Evolutionary conservation across 2,113 vertebrate genomes (phyloP), one percentile per base, ranked within the genome.

Genomic region (Varanus komodoensis): DNA sequence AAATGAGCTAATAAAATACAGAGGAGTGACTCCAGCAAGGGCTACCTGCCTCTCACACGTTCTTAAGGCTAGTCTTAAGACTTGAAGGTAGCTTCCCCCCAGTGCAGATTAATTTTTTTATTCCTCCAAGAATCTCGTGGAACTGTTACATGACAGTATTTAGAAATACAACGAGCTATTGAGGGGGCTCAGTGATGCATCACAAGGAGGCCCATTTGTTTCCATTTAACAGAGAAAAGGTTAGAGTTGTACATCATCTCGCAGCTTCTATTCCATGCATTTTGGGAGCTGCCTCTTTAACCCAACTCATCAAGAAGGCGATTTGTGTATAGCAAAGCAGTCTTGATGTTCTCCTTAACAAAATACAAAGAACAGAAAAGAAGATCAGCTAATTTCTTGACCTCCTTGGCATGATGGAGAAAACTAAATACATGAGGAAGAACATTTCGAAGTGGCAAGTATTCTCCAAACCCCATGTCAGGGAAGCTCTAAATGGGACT

Each of bases 201-300:
- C 89, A 84, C 88, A 87, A 92, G 92, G 85, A 94, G 78, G 87
- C 79, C 48, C 44, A 81, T 93, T 93, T 95, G 74, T 94, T 91
- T 93, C 82, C 92, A 93, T 95, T 95, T 95, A 95, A 87, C 75
- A 91, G 61, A 89, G 91, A 95, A 96, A 95, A 96, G 94, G 92
- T 96, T 96, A 95, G 78, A 86, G 91, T 82, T 94, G 86, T 96
- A 92, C 81, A 95, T 95, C 92, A 95, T 92, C 91, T 88, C 87
- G 52, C 87, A 92, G 48, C 50, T 92, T 92, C 91, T 27, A 85
- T 85, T 91, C 92, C 92, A 17, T 83, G 69, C 86, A 17, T 91
- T 92, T 94, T 93, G 87, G 84, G 91, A 91, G 74, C 0, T 0
- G 57, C 87, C 92, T 94, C 86, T 92, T 85, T 89, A 91, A 87